Evolutionary conservation across 2,113 vertebrate genomes (phyloP).

Genomic region (Lampris megalopsis): DNA sequence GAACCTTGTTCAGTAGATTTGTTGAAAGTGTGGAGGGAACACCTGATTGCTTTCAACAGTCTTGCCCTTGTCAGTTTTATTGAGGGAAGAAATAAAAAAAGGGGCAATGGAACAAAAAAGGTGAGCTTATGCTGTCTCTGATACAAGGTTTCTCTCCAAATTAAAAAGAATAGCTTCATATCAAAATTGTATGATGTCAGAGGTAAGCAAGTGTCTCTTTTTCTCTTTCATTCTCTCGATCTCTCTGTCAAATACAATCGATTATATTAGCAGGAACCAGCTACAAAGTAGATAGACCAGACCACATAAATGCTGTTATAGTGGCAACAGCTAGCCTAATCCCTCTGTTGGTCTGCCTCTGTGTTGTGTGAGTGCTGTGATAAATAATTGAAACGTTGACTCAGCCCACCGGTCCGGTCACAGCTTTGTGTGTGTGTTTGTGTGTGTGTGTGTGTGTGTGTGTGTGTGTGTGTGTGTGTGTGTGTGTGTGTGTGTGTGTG

Average conservation of each 20-base stretch:
- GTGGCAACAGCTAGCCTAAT: conserved; percentile 52
- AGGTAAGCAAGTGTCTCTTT: conserved; percentile 45
- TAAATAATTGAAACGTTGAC: conserved; percentile 78
- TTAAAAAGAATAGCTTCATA: conserved; percentile 17
- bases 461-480: background rate
- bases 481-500: conserved; percentile 32
- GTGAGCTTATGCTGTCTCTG: conserved; percentile 14
- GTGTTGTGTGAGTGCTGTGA: conserved; percentile 46
- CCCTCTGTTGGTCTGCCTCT: conserved; percentile 37
- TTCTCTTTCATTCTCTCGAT: conserved; percentile 49
- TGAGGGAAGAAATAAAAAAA: background rate
- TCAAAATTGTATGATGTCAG: conserved; percentile 3
- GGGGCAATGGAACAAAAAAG: conserved; percentile 39
- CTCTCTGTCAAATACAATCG: conserved; percentile 52
- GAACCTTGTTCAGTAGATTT: conserved; percentile 32
- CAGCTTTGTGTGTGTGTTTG: conserved; percentile 45
- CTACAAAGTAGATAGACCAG: conserved; percentile 49
- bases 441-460: conserved; percentile 8
- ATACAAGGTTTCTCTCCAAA: conserved; percentile 16
- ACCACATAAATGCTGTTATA: conserved; percentile 61
- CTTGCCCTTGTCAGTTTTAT: conserved; percentile 26
- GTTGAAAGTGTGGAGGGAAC: conserved; percentile 2
- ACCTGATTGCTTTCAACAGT: conserved; percentile 14
- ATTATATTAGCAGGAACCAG: conserved; percentile 58
- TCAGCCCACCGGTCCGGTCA: conserved; percentile 68